Conservation (phyloP, 2,888 invertebrate species). For the Drosophila nigricruria region DNA sequence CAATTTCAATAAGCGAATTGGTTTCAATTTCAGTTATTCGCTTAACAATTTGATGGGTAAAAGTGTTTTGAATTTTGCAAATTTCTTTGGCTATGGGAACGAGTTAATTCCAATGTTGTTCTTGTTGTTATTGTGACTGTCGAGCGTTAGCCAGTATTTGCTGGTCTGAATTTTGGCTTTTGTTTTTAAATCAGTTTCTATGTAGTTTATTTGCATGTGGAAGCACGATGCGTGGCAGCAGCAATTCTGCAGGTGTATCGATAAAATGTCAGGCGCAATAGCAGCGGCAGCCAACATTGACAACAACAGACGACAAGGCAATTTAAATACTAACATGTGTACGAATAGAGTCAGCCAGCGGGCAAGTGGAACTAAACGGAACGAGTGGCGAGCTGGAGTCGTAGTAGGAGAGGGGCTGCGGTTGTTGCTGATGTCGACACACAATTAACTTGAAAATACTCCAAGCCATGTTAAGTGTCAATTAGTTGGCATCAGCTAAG, state of each 20-base stretch:
- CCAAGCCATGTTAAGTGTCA: constrained; percentile 78
- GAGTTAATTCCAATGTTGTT: background rate
- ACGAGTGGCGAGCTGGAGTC: background rate
- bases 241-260: constrained; percentile 70
- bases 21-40: background rate
- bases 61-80: constrained; percentile 4
- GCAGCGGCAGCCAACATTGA: constrained; percentile 44
- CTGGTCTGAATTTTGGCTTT: constrained; percentile 23
- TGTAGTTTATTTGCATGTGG: constrained; percentile 39
- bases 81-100: constrained; percentile 9
- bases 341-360: constrained; percentile 47
- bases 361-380: constrained; percentile 11
- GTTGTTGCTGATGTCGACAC: constrained; percentile 72
- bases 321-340: constrained; percentile 78
- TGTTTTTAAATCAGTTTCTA: constrained; percentile 25
- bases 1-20: too few species aligned
- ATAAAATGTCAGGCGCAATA: constrained; percentile 70
- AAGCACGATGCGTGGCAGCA: constrained; percentile 38
- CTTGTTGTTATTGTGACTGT: constrained; percentile 15
- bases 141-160: constrained; percentile 24
- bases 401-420: constrained; percentile 2
- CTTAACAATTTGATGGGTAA: constrained; percentile 4
- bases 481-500: constrained; percentile 69
- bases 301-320: constrained; percentile 71
- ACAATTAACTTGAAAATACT: constrained; percentile 79